These are phyloP conservation scores for Stenoptilia bipunctidactyla DNA, from an alignment of 2,888 invertebrate species.

Conservation along the genomic window DNA sequence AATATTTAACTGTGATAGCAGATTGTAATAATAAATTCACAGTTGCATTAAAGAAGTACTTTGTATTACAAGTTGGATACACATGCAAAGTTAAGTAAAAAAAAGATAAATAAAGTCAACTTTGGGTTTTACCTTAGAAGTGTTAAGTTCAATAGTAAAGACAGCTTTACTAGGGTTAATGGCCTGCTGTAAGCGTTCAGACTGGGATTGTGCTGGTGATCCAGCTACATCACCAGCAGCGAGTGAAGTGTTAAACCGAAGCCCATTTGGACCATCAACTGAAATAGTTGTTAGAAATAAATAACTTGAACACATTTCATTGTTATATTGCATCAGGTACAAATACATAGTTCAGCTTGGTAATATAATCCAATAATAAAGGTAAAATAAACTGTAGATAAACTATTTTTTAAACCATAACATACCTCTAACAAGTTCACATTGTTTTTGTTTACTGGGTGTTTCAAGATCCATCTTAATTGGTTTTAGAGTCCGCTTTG, in stretches of 20 bases:
- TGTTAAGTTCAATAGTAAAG: conserved; percentile 75
- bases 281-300: conserved; percentile 2
- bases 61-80: too few species aligned
- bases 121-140: conserved; percentile 74
- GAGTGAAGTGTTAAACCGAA: conserved; percentile 63
- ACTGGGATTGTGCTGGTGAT: conserved; percentile 51
- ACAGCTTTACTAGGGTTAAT: conserved; percentile 77
- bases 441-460: conserved; percentile 45
- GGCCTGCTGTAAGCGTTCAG: conserved; percentile 55
- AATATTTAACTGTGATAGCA: too few species aligned
- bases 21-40: too few species aligned
- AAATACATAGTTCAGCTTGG: too few species aligned
- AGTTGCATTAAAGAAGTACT: too few species aligned
- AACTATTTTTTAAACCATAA: too few species aligned
- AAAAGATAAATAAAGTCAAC: too few species aligned
- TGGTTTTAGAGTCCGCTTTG: conserved; percentile 38
- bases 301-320: not conserved
- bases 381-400: too few species aligned
- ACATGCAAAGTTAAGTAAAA: too few species aligned
- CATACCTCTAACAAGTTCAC: conserved; percentile 67
- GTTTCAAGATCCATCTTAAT: conserved; percentile 58
- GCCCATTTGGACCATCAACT: conserved; percentile 69
- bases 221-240: conserved; percentile 41
- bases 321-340: too few species aligned
- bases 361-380: too few species aligned